A percentile compares a stretch with the other conserved stretches of the same genome.
These are phyloP conservation scores for Sebastes taczanowskii DNA, from an alignment of 2,797 vertebrate genomes.

Conservation along the genomic window DNA sequence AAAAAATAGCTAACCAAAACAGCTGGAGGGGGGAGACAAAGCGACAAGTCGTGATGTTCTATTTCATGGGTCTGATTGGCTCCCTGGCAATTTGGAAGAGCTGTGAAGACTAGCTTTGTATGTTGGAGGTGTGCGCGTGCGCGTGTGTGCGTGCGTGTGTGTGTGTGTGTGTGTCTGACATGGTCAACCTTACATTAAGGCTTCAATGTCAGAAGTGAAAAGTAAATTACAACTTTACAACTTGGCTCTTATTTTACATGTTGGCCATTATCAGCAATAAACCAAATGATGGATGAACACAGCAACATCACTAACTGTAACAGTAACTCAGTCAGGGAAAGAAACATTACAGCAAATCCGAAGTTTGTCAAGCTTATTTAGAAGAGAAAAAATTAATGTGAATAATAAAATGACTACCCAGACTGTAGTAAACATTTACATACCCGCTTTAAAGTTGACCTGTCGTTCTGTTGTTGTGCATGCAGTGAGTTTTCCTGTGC, in stretches of 20 bases:
- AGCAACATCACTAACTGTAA: background rate
- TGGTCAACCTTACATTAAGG: background rate
- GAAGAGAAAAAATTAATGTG: background rate
- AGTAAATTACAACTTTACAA: background rate
- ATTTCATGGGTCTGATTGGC: background rate
- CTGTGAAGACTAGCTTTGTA: background rate
- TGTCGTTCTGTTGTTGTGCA: background rate
- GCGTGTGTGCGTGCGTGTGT: accelerated
- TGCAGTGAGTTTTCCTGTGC: background rate
- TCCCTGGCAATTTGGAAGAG: background rate
- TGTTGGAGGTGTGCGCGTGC: too few species aligned
- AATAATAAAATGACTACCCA: background rate
- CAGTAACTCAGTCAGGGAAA: background rate
- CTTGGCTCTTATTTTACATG: background rate
- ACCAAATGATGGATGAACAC: too few species aligned
- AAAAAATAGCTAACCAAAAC: background rate
- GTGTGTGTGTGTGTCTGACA: too few species aligned
- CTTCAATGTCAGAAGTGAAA: background rate
- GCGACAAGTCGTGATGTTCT: background rate
- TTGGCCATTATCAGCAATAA: background rate
- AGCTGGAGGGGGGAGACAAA: background rate
- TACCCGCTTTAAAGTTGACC: too few species aligned
- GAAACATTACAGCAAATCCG: background rate
- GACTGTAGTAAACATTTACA: too few species aligned
- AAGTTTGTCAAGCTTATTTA: background rate